Evolutionary conservation across 2,113 vertebrate species (phyloP).

Genomic region (Cygnus atratus): DNA sequence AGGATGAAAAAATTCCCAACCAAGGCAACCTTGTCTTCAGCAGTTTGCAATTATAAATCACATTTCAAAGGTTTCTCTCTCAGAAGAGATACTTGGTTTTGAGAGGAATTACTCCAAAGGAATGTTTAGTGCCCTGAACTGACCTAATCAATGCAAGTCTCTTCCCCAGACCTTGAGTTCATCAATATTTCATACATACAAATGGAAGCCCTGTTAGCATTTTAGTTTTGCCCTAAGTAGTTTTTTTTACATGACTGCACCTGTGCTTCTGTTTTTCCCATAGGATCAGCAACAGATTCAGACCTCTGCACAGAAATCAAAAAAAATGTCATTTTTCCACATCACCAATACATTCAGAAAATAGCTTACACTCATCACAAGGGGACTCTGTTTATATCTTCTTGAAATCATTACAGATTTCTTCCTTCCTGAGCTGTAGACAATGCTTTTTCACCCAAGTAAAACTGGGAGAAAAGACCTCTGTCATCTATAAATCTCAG

Average conservation of each 20-base stretch:
- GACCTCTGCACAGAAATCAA: neutral
- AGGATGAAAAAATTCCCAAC: conserved; percentile 5
- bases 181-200: conserved; percentile 21
- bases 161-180: neutral
- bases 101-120: neutral
- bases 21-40: neutral
- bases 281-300: neutral
- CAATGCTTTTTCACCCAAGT: neutral
- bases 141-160: neutral
- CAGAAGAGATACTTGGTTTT: neutral
- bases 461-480: neutral
- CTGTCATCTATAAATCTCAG: neutral
- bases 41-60: neutral
- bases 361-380: neutral
- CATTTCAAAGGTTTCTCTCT: neutral
- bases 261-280: neutral
- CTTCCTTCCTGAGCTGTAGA: neutral
- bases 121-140: neutral
- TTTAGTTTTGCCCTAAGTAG: neutral
- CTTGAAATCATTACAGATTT: neutral
- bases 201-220: neutral
- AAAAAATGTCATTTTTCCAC: neutral
- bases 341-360: neutral
- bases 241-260: neutral
- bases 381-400: neutral